Base-by-base conservation (phyloP, 1,140 invertebrate genomes). In the Ladona fulva region DNA sequence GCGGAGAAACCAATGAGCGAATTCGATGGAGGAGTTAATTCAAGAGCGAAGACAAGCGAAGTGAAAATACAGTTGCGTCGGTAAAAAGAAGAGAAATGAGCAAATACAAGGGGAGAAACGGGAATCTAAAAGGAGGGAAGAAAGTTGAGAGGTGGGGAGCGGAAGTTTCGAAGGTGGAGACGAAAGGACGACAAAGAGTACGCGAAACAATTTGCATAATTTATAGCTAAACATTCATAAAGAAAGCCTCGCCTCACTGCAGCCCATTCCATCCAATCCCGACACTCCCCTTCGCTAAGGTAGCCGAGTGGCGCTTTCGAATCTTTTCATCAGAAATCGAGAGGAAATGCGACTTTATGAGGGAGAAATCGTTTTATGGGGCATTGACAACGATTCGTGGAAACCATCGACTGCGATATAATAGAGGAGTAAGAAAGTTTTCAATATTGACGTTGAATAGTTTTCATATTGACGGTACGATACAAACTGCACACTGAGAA, bases 151-250 rank as follows among this genome's bases (percentile, higher is more conserved):
- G 52, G 44, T 10, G 44, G 44, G 44, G 44, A 52, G 44, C 19
- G n/a, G 52, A 66, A 37, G 52, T 22, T 16, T 19, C 12, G 52
- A 12, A 66, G 44, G 44, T 52, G 44, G 44, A 52, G 44, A 52
- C 44, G 44, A 52, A 52, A 52, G 1, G 52, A 66, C 52, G 52
- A 66, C 52, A 66, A 66, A 66, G 52, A 66, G 52, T 66, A 66
- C 19, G 44, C 44, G 44, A 52, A 52, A 52, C 52, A 66, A 66
- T 66, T 66, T 66, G 52, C 52, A 66, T 66, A 66, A 66, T 66
- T 66, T 66, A 66, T 66, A 66, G 52, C 52, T 66, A 66, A 66
- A 66, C 52, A 66, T 66, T 66, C 52, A 66, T 66, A 66, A 66
- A 66, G 52, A 66, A 66, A 66, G n/a, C 44, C 44, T 52, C 44